Evolutionary conservation across 2,797 vertebrate genomes (phyloP).

Genomic region (Pangasius mekongensis): DNA sequence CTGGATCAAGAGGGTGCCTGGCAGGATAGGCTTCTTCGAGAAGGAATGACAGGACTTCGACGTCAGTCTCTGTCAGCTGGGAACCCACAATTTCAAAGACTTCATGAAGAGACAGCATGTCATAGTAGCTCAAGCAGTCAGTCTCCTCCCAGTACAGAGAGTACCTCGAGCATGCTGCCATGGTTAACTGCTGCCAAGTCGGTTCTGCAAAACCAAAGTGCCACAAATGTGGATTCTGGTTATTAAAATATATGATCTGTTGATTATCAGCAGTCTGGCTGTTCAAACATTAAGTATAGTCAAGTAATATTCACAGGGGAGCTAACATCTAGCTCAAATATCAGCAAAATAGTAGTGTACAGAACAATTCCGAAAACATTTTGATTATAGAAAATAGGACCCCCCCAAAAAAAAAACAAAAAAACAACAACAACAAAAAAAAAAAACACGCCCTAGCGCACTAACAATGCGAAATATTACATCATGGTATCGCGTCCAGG

Average conservation of each 20-base stretch:
- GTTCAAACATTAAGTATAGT: background rate
- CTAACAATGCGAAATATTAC: slow-evolving; percentile 28
- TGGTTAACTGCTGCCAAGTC: slow-evolving; percentile 36
- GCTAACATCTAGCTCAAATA: background rate
- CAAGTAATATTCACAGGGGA: background rate
- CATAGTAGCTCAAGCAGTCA: slow-evolving; percentile 85
- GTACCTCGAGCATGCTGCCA: slow-evolving; percentile 68
- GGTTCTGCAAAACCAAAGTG: slow-evolving; percentile 37
- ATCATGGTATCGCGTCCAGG: slow-evolving; percentile 45
- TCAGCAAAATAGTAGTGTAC: background rate
- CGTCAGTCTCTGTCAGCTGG: slow-evolving; percentile 84
- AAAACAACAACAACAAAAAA: background rate
- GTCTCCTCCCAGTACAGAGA: slow-evolving; percentile 86
- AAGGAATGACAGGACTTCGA: slow-evolving; percentile 86
- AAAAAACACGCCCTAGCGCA: slow-evolving; percentile 13
- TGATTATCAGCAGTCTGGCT: background rate
- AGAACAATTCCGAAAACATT: background rate
- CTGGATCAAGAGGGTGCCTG: slow-evolving; percentile 78
- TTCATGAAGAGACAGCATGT: slow-evolving; percentile 87
- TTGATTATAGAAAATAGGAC: background rate
- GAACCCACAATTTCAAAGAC: slow-evolving; percentile 88
- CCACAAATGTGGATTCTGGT: background rate
- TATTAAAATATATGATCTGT: background rate
- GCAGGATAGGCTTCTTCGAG: slow-evolving; percentile 79
- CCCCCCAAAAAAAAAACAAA: background rate